These are phyloP conservation scores for Poeciliopsis gracilis DNA, from an alignment of 2,797 vertebrate genomes.

Conservation along the genomic window DNA sequence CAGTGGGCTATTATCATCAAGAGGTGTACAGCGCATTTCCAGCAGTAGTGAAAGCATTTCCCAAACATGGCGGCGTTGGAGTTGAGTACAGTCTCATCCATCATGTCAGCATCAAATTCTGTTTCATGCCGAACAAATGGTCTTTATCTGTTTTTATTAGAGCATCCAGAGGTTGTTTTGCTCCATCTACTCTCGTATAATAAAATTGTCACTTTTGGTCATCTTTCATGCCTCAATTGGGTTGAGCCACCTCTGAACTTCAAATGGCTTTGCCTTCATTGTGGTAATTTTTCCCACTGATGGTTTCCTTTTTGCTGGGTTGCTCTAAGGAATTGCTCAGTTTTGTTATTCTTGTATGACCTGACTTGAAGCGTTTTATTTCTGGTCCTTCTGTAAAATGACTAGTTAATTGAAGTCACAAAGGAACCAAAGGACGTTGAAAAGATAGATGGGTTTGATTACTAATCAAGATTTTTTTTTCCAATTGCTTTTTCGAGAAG, in stretches of 20 bases:
- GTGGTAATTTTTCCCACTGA: neutral
- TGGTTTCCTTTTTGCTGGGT: neutral
- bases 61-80: neutral
- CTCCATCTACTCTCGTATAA: neutral
- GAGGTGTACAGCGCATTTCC: neutral
- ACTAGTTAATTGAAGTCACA: neutral
- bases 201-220: neutral
- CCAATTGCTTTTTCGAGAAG: no score
- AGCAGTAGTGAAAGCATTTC: neutral
- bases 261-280: neutral
- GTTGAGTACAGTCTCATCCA: conserved; percentile 1
- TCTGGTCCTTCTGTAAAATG: neutral
- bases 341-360: neutral
- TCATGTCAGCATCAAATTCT: conserved; percentile 5
- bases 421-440: neutral
- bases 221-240: neutral
- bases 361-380: neutral
- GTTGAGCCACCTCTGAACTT: neutral
- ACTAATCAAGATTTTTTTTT: no score
- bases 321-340: neutral
- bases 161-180: neutral
- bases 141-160: neutral
- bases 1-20: neutral
- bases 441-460: neutral
- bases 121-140: neutral